These are phyloP conservation scores for Apus apus DNA, from an alignment of 2,113 vertebrate genomes.

Conservation along the genomic window DNA sequence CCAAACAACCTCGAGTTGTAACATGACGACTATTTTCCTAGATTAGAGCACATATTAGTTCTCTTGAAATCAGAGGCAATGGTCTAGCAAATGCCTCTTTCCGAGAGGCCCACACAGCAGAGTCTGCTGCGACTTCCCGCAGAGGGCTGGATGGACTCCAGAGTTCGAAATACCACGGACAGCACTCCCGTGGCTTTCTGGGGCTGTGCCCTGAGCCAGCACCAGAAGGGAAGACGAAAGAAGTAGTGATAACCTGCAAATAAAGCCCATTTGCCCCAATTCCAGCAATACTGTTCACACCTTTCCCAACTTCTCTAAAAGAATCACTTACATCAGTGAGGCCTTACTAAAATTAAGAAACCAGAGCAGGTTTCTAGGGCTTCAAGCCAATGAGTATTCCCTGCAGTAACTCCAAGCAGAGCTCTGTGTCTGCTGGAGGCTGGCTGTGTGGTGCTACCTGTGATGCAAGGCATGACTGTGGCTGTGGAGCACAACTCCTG, in stretches of 20 bases:
- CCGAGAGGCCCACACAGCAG: background rate
- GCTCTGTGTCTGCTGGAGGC: fast-evolving
- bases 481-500: background rate
- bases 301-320: background rate
- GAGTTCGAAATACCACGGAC: fast-evolving
- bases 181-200: background rate
- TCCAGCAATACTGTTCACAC: background rate
- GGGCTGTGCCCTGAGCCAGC: background rate
- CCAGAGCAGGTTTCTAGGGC: background rate
- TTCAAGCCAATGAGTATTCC: fast-evolving
- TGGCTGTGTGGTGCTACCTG: fast-evolving
- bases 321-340: background rate
- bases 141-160: too few relatives aligned
- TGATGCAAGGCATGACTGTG: fast-evolving
- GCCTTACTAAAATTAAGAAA: background rate
- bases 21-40: conserved; percentile 23
- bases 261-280: background rate
- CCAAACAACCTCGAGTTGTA: conserved; percentile 1
- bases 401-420: fast-evolving
- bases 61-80: background rate
- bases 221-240: background rate
- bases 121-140: background rate
- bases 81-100: background rate
- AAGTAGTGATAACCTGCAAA: background rate
- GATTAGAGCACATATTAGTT: background rate